Evolutionary conservation across 2,888 invertebrate species (phyloP).

Genomic region (Aelia acuminata): DNA sequence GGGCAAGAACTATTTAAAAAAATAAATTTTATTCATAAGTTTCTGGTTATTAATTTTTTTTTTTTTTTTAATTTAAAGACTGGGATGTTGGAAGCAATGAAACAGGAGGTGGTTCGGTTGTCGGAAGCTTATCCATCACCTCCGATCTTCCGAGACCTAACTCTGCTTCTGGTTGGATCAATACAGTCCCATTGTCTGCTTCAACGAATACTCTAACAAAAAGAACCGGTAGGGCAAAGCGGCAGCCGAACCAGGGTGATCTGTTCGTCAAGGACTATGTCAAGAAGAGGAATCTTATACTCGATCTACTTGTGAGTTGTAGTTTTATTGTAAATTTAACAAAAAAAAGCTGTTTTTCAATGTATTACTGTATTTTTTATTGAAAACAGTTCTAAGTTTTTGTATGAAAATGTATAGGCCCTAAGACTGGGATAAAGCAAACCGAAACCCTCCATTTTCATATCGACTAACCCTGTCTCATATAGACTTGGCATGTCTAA

Average conservation of each 20-base stretch:
- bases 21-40: too few species aligned
- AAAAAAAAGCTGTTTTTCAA: too few species aligned
- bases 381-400: too few species aligned
- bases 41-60: not conserved
- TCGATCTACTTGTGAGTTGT: slow-evolving; percentile 83
- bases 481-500: too few species aligned
- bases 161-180: slow-evolving; percentile 85
- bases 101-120: slow-evolving; percentile 55
- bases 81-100: slow-evolving; percentile 58
- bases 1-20: too few species aligned
- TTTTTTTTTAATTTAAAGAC: slow-evolving; percentile 18
- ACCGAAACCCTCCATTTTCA: too few species aligned
- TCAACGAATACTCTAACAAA: slow-evolving; percentile 85
- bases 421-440: too few species aligned
- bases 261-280: slow-evolving; percentile 95
- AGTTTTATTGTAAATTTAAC: slow-evolving; percentile 66
- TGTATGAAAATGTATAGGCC: too few species aligned
- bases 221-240: slow-evolving; percentile 75
- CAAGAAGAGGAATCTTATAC: slow-evolving; percentile 92
- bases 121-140: slow-evolving; percentile 59
- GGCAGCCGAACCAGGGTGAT: slow-evolving; percentile 73
- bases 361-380: too few species aligned
- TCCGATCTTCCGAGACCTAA: slow-evolving; percentile 67
- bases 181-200: slow-evolving; percentile 86
- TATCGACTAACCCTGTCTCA: too few species aligned